A percentile compares a stretch with the other conserved stretches of the same genome.
phyloP scores from a whole-genome alignment of 2,888 invertebrate species.

The Alsophila aescularia region DNA sequence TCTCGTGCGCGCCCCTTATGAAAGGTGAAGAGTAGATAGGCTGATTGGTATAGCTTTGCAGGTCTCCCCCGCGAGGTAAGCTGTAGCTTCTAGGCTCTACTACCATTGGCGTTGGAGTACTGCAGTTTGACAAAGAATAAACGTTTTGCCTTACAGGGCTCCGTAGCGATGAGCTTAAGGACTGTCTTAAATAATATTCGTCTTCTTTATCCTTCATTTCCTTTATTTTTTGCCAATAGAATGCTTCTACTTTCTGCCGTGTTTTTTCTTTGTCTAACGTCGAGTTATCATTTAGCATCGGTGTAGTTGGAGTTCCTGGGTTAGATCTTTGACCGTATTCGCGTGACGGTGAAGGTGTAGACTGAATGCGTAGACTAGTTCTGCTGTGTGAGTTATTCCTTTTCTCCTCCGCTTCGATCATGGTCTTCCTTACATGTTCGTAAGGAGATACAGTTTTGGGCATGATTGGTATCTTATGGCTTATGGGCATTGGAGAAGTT shows the following conservation, averaged over 20 bases:
- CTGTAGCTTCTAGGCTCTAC: slow-evolving; percentile 61
- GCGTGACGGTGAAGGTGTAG: slow-evolving; percentile 50
- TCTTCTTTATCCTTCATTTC: slow-evolving; percentile 87
- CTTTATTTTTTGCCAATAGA: slow-evolving; percentile 88
- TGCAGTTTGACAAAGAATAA: slow-evolving; percentile 52
- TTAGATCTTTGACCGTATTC: slow-evolving; percentile 42
- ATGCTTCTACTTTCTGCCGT: slow-evolving; percentile 86
- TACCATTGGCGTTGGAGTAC: slow-evolving; percentile 51
- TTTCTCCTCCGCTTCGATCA: slow-evolving; percentile 73
- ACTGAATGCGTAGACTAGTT: slow-evolving; percentile 50
- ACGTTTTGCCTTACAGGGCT: slow-evolving; percentile 41
- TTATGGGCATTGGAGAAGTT: slow-evolving; percentile 69
- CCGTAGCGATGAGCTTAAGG: slow-evolving; percentile 40
- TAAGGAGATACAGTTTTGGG: slow-evolving; percentile 76
- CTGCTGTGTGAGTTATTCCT: slow-evolving; percentile 62
- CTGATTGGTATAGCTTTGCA: slow-evolving; percentile 52
- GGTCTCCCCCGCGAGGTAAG: slow-evolving; percentile 61
- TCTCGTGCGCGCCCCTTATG: slow-evolving; percentile 62
- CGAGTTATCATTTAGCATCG: slow-evolving; percentile 33
- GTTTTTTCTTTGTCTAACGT: slow-evolving; percentile 78
- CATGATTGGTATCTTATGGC: slow-evolving; percentile 71
- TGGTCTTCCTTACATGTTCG: slow-evolving; percentile 68
- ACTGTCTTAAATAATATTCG: slow-evolving; percentile 71
- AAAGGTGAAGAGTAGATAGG: slow-evolving; percentile 57
- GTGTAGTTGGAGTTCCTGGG: slow-evolving; percentile 33